These are phyloP conservation scores for Apogon talboti DNA, from an alignment of 2,797 vertebrate species.

Conservation along the genomic window DNA sequence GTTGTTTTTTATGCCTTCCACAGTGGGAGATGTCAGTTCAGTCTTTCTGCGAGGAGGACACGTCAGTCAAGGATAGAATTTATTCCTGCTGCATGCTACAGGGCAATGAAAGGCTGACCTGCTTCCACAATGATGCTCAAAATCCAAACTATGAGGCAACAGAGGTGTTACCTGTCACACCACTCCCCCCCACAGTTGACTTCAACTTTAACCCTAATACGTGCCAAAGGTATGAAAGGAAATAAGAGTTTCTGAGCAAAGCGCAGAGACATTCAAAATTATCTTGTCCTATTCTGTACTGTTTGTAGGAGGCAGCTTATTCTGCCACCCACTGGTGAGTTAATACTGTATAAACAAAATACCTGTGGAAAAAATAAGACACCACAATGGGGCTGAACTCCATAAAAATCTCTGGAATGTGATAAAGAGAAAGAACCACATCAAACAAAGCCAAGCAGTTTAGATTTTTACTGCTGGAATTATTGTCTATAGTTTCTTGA, in stretches of 20 bases:
- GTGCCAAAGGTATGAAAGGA: constrained; percentile 68
- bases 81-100: constrained; percentile 72
- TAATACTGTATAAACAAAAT: too few relatives aligned
- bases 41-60: constrained; percentile 69
- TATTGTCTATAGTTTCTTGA: too few relatives aligned
- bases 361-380: too few relatives aligned
- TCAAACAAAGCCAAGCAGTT: too few relatives aligned
- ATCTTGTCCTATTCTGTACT: too few relatives aligned
- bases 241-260: neutral
- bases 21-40: constrained; percentile 79
- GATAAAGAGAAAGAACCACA: too few relatives aligned
- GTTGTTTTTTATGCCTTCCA: constrained; percentile 15
- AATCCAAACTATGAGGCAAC: constrained; percentile 72
- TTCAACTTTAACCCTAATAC: constrained; percentile 72
- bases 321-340: too few relatives aligned
- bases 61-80: constrained; percentile 58
- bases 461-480: too few relatives aligned
- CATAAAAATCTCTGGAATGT: too few relatives aligned
- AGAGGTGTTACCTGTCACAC: constrained; percentile 21
- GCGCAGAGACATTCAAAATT: too few relatives aligned
- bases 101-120: constrained; percentile 37
- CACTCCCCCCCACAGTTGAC: neutral
- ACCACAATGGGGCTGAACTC: too few relatives aligned
- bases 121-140: constrained; percentile 69
- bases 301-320: too few relatives aligned